Percentiles rank a stretch among this genome's conserved stretches.
These are phyloP conservation scores for Theristus sp. DNA, from an alignment of 2,888 invertebrate species.

Conservation along the genomic window DNA sequence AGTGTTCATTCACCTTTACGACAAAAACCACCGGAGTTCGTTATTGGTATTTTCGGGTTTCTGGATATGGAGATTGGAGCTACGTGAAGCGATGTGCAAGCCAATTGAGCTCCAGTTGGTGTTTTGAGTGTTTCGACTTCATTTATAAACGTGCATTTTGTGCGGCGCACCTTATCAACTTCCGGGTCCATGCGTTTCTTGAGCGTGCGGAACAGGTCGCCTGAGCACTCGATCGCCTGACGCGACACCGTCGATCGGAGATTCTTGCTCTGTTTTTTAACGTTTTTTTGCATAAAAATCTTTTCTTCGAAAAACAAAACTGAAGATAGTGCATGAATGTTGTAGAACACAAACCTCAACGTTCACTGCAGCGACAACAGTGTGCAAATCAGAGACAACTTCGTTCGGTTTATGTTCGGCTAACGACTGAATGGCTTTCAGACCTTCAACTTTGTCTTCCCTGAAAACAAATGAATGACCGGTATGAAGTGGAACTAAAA, in stretches of 20 bases:
- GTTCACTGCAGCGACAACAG: not conserved
- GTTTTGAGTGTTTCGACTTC: no score
- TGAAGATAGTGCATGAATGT: not conserved
- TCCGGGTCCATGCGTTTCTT: conserved; percentile 41
- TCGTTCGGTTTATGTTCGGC: conserved; percentile 11
- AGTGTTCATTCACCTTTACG: no score
- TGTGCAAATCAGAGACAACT: conserved; percentile 2
- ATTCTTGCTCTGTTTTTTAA: conserved; percentile 63
- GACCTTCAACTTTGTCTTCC: conserved; percentile 56
- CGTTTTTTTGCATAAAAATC: no score
- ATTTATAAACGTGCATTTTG: no score
- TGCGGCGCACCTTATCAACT: conserved; percentile 15
- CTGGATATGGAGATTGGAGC: no score
- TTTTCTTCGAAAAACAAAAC: no score
- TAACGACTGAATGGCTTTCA: conserved; percentile 30
- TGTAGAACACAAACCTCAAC: not conserved
- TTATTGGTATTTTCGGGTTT: no score
- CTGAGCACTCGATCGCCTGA: conserved; percentile 61
- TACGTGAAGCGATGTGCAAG: no score
- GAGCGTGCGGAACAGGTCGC: conserved; percentile 50
- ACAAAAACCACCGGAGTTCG: no score
- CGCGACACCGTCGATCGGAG: conserved; percentile 78
- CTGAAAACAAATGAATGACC: conserved; percentile 23
- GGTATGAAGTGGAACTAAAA: no score
- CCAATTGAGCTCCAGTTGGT: no score